These are phyloP conservation scores for Sarcophaga peregrina DNA, from an alignment of 1,140 invertebrate species.

Conservation along the genomic window DNA sequence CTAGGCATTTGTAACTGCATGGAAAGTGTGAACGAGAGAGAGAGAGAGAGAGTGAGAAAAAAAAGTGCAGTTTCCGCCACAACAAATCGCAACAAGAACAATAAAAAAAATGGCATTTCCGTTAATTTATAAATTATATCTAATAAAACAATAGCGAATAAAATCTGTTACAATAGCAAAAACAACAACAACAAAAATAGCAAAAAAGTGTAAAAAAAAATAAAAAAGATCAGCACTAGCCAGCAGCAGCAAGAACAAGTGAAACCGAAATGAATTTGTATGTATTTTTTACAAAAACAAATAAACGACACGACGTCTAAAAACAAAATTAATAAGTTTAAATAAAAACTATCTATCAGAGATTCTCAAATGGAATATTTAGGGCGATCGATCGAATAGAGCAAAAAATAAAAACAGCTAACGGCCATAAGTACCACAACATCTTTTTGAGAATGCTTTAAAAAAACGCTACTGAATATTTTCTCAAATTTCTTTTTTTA, in stretches of 20 bases:
- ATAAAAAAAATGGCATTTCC: slow-evolving; percentile 34
- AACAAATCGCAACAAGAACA: not conserved
- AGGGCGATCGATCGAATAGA: not conserved
- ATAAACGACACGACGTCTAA: slow-evolving; percentile 1
- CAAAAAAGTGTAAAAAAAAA: not conserved
- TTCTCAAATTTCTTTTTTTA: too few relatives aligned
- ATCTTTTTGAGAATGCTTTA: too few relatives aligned
- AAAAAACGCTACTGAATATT: too few relatives aligned
- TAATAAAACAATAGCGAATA: slow-evolving; percentile 38
- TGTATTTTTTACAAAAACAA: slow-evolving; percentile 31
- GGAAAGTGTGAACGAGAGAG: too few relatives aligned
- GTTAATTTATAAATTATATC: slow-evolving; percentile 42
- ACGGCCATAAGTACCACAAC: too few relatives aligned
- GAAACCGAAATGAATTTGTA: slow-evolving; percentile 34
- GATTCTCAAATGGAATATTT: not conserved
- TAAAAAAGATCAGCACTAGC: not conserved
- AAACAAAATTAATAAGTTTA: slow-evolving; percentile 15
- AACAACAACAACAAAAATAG: not conserved
- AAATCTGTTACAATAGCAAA: slow-evolving; percentile 25
- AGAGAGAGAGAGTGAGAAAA: not conserved
- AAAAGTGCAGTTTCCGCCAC: slow-evolving; percentile 31
- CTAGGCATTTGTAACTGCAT: too few relatives aligned
- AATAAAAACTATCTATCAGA: slow-evolving; percentile 7
- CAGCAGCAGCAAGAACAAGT: slow-evolving; percentile 9
- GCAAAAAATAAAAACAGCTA: too few relatives aligned